Conservation (phyloP, 2,113 vertebrate genomes). For the Gopherus flavomarginatus region DNA sequence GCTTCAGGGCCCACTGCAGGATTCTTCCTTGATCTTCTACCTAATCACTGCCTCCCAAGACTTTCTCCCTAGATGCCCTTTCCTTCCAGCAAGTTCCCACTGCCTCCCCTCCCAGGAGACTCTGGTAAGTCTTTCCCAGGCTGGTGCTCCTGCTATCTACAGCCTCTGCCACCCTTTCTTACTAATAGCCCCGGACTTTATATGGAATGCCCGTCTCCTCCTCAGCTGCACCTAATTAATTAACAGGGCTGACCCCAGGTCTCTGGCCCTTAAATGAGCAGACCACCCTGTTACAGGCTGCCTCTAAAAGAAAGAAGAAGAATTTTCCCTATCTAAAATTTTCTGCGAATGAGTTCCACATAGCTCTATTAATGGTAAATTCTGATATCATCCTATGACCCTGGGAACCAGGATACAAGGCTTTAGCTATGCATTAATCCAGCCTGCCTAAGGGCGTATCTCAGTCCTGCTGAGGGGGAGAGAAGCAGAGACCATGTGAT, state of each 20-base stretch:
- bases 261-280: not conserved
- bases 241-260: not conserved
- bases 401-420: not conserved
- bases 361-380: not conserved
- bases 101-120: not conserved
- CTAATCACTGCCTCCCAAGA: not conserved
- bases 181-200: not conserved
- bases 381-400: not conserved
- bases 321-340: not conserved
- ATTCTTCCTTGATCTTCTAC: not conserved
- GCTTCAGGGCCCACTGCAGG: not conserved
- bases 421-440: not conserved
- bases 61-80: not conserved
- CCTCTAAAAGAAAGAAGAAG: not conserved
- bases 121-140: not conserved
- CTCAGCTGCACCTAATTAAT: not conserved
- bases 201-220: not conserved
- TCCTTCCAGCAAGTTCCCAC: not conserved
- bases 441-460: fast-evolving
- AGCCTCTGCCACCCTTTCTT: not conserved
- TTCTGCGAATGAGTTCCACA: not conserved
- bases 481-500: not conserved
- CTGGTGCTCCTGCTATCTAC: not conserved
- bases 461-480: not conserved
- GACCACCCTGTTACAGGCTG: not conserved